These are phyloP conservation scores for Cettia cetti DNA, from an alignment of 2,113 vertebrate genomes.

Conservation along the genomic window DNA sequence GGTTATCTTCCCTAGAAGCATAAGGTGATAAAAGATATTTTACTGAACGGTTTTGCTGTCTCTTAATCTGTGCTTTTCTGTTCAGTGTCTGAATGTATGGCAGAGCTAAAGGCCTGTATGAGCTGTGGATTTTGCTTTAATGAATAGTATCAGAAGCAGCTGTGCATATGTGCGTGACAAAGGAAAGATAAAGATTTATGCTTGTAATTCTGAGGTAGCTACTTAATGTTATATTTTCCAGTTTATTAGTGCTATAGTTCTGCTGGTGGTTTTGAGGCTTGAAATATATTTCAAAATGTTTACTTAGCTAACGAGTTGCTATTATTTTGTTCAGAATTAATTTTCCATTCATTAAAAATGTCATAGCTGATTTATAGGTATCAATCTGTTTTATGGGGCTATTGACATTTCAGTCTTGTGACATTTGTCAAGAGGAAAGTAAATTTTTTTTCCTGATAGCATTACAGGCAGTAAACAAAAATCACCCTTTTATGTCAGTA, in stretches of 20 bases:
- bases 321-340: background rate
- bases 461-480: background rate
- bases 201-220: constrained; percentile 31
- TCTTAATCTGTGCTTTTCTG: background rate
- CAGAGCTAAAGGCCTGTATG: background rate
- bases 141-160: background rate
- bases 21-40: background rate
- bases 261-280: background rate
- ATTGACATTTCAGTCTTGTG: background rate
- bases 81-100: background rate
- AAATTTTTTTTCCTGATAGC: background rate
- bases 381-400: background rate
- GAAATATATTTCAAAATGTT: background rate
- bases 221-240: background rate
- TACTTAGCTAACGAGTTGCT: background rate
- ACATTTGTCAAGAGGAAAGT: background rate
- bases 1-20: background rate
- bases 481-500: background rate
- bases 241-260: background rate
- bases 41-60: background rate
- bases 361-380: background rate
- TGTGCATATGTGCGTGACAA: background rate
- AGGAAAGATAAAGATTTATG: background rate
- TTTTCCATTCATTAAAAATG: constrained; percentile 26
- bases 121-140: background rate